Conservation (phyloP, 2,888 invertebrate genomes). For the Papilio protenor region DNA sequence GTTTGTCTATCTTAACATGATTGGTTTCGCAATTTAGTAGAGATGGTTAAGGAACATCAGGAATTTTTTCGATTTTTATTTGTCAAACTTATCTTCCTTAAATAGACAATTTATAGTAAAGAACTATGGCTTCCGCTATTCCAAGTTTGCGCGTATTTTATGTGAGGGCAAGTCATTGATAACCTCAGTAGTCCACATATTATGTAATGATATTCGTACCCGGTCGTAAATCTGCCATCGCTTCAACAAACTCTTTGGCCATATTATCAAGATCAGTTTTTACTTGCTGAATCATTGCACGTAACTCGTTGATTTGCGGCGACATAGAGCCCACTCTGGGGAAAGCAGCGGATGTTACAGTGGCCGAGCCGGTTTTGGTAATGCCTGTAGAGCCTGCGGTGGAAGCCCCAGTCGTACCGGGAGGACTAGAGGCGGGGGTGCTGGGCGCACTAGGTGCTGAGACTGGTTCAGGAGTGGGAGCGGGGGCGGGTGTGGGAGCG, state of each 20-base stretch:
- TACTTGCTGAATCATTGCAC: slow-evolving; percentile 50
- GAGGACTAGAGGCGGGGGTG: background rate
- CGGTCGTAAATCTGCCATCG: slow-evolving; percentile 54
- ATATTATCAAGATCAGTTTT: slow-evolving; percentile 59
- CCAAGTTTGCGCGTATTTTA: too few relatives aligned
- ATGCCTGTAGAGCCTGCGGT: background rate
- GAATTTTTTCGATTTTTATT: too few relatives aligned
- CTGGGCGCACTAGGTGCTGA: background rate
- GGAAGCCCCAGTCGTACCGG: background rate
- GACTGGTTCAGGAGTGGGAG: background rate
- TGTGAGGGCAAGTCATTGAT: background rate
- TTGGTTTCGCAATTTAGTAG: too few relatives aligned
- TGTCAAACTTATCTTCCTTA: too few relatives aligned
- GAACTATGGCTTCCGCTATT: too few relatives aligned
- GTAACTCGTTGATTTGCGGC: slow-evolving; percentile 52
- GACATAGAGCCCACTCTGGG: background rate
- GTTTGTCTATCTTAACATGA: too few relatives aligned
- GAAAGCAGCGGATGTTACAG: slow-evolving; percentile 20
- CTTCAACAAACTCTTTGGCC: slow-evolving; percentile 53
- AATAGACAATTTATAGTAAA: too few relatives aligned
- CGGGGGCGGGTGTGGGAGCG: background rate
- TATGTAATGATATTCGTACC: slow-evolving; percentile 48
- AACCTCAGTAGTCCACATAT: background rate
- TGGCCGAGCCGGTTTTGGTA: background rate
- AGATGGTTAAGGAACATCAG: too few relatives aligned